Evolutionary conservation across 2,113 vertebrate species (phyloP), one percentile per base, ranked within the genome.

Genomic region (Hippopotamus amphibius): DNA sequence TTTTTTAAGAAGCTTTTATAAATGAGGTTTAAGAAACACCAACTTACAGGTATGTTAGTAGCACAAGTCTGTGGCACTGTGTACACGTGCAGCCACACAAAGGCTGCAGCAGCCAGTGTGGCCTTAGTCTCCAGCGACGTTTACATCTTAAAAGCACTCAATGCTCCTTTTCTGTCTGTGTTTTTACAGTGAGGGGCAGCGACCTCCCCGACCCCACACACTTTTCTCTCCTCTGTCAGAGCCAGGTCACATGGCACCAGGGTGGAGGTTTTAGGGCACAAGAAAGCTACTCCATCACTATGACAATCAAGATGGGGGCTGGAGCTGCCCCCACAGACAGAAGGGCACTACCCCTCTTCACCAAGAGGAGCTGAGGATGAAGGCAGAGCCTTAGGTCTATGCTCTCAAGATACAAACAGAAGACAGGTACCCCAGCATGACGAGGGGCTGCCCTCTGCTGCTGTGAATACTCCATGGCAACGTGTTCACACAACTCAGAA

Each of bases 11-110:
- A 94, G 90, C 79, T 93, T 98, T 97, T 97, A 97, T 98, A 97
- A 97, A 94, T 91, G 91, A 97, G 53, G 71, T 96, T 96, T 95
- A 96, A 97, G 96, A 97, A 84, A 96, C 79, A 93, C 55, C 92
- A 87, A 95, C 59, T 95, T 76, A 63, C 93, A 98, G 95, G 97
- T 59, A 14, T 97, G 98, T 98, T 98, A 99, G 98, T 98, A 57
- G 50, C 77, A 98, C 97, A 99, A 97, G 98, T 97, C 92, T 97
- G 90, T 96, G 97, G 97, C 95, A 94, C 97, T 97, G 96, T 8
- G 69, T 98, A 98, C 97, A 98, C 92, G 48, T 77, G 94, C 89
- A 71, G 94, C 86, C 97, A 83, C 55, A 80, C 0, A 30, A 79
- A 94, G 93, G 97, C 96, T 96, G 74, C 37, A 84, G 57, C 14